Evolutionary conservation across 2,797 vertebrate genomes (phyloP), one percentile per base, ranked within the genome.

Genomic region (Orientallactaga sibirica): DNA sequence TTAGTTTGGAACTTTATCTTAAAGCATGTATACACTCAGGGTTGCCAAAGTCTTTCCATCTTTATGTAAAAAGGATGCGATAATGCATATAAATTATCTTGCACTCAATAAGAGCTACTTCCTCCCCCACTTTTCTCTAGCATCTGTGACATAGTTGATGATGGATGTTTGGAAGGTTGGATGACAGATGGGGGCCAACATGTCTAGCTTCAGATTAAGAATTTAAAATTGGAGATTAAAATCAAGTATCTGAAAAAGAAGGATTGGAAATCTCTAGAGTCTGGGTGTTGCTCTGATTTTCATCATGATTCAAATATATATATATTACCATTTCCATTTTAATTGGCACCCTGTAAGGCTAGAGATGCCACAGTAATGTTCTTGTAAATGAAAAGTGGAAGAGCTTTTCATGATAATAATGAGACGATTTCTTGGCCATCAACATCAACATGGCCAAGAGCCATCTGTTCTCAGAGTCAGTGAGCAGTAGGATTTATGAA

Each of bases 141-240:
- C 96, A 97, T 97, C 97, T 97, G 97, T 92, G 97, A 95, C 94
- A 93, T 52, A 81, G 95, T 94, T 96, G 83, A 83, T 91, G 94
- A 97, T 96, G 80, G 96, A 95, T 96, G 95, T 95, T 90, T 95
- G 93, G 96, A 92, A 96, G 96, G 95, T 95, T 4, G 68, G 85
- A 90, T 96, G 96, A 96, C 96, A 97, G 96, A 97, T 97, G 97
- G 97, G 97, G 96, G 80, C 89, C 94, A 96, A 96, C 94, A 95
- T 94, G 93, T 96, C 96, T 95, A 70, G 86, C 77, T 96, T 88
- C 19, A 88, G 93, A 95, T 95, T 94, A 96, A 88, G 66, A 95
- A 96, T 92, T 95, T 95, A 92, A 96, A 97, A 93, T 93, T 90
- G 33, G 90, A 96, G 91, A 96, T 96, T 95, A 95, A 96, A 96